Evolutionary conservation across 2,113 vertebrate species (phyloP), one percentile per base, ranked within the genome.

Genomic region (Thinocorus orbignyianus): DNA sequence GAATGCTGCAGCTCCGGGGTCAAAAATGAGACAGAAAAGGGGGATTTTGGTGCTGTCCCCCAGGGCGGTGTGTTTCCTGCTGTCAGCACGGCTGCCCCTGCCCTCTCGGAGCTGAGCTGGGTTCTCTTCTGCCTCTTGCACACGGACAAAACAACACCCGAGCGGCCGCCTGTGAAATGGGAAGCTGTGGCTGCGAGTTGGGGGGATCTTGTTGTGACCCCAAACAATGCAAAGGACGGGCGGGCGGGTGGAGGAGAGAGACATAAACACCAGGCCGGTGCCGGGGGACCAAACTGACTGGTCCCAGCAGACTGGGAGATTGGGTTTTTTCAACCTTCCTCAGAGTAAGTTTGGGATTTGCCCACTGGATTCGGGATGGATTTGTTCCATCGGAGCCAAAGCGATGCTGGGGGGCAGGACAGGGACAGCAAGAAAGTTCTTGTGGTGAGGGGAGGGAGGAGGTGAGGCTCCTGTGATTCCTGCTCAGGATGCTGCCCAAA

Each of bases 101-200:
- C 3, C 3, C 33, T 71, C 60, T 44, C 58, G 10, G 51, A 82
- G 2, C 74, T 87, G 11, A 92, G 86, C 93, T 58, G 25, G 10
- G 83, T 86, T 91, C 77, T 66, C 77, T 91, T 97, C 89, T 84
- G 93, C 93, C 83, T 76, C 93, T 74, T 88, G 89, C 93, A 81
- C 89, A 68, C 0, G 0, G 41, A 90, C 89, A 92, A 86, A 91
- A 33, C 11, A 5, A 8, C 39, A 2, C 66, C 1, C 8, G 81
- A 13, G 16, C 3, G 39, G 55, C 7, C 81, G 31, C 16, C 86
- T 5, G 6, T 84, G 89, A 77, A 72, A 57, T 1, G 37, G 37
- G 72, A 15, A 66, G 44, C 64, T 5, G 78, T 3, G 26, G 78
- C 82, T 87, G 92, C 57, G 5, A 72, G 86, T 7, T 42, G 82